These are phyloP conservation scores for Euspilapteryx auroguttella DNA, from an alignment of 2,888 invertebrate species.

Conservation along the genomic window DNA sequence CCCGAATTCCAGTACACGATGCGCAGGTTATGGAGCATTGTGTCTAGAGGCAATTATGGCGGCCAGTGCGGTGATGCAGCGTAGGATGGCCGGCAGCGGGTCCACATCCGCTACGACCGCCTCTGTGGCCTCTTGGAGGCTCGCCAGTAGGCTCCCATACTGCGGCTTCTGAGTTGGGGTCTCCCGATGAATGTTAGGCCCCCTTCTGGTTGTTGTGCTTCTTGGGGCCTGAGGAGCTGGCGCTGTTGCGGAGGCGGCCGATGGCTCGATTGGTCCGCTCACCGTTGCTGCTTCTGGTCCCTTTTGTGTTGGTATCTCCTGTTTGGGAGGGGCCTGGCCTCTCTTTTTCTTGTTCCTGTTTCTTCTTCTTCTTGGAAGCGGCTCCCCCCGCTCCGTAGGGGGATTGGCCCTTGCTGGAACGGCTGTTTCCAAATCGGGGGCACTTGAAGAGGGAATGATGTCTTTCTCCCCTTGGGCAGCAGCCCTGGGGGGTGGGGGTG, in stretches of 20 bases:
- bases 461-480: not conserved
- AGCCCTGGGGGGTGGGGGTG: not conserved
- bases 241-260: not conserved
- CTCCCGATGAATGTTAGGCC: too few species aligned
- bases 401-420: conserved; percentile 1
- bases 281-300: not conserved
- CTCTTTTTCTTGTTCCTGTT: not conserved
- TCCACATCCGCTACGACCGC: too few species aligned
- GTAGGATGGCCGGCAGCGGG: not conserved
- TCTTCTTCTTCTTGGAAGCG: not conserved
- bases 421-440: not conserved
- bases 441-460: not conserved
- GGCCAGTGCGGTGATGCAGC: not conserved
- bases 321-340: not conserved
- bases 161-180: too few species aligned
- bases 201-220: too few species aligned
- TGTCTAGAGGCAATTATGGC: not conserved
- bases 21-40: too few species aligned
- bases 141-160: too few species aligned
- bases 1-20: conserved; percentile 1
- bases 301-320: not conserved
- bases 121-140: too few species aligned
- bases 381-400: not conserved
- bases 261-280: not conserved
- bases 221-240: too few species aligned